These are phyloP conservation scores for Temnothorax ravouxi DNA, from an alignment of 2,888 invertebrate species.

Conservation along the genomic window DNA sequence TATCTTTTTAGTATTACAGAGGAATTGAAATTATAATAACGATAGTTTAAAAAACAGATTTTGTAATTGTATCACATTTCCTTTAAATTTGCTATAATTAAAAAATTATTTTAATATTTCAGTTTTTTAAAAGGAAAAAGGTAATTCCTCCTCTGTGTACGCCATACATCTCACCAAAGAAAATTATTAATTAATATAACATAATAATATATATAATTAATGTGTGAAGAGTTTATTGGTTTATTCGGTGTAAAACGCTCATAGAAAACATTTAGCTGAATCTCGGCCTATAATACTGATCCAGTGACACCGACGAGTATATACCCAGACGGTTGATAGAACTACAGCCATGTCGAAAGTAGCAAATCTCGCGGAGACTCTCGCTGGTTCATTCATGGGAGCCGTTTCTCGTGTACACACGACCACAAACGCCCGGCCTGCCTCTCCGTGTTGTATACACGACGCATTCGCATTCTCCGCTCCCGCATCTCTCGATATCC, in stretches of 20 bases:
- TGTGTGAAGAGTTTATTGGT: not conserved
- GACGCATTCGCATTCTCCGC: slow-evolving; percentile 50
- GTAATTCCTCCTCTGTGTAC: not conserved
- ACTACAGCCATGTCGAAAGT: slow-evolving; percentile 47
- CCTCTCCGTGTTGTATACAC: not conserved
- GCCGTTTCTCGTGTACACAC: slow-evolving; percentile 49
- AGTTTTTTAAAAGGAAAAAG: not conserved
- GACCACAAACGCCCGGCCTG: slow-evolving; percentile 14
- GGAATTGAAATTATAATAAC: not conserved
- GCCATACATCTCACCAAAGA: not conserved
- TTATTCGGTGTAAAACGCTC: not conserved
- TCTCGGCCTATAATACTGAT: slow-evolving; percentile 33
- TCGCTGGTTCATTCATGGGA: slow-evolving; percentile 51
- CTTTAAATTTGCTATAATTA: not conserved
- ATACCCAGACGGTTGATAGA: slow-evolving; percentile 16
- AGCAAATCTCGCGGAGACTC: slow-evolving; percentile 51
- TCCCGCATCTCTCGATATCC: slow-evolving; percentile 38
- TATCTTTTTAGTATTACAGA: not conserved
- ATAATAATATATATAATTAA: slow-evolving; percentile 7
- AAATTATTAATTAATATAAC: not conserved
- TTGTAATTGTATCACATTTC: not conserved
- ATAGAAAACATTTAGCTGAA: not conserved
- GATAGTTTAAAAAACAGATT: not conserved
- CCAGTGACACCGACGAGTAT: not conserved
- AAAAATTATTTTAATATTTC: not conserved